Percentiles rank a stretch among this genome's conserved stretches.
phyloP scores from a whole-genome alignment of 2,113 vertebrate species.

The Thamnophis sirtalis region DNA sequence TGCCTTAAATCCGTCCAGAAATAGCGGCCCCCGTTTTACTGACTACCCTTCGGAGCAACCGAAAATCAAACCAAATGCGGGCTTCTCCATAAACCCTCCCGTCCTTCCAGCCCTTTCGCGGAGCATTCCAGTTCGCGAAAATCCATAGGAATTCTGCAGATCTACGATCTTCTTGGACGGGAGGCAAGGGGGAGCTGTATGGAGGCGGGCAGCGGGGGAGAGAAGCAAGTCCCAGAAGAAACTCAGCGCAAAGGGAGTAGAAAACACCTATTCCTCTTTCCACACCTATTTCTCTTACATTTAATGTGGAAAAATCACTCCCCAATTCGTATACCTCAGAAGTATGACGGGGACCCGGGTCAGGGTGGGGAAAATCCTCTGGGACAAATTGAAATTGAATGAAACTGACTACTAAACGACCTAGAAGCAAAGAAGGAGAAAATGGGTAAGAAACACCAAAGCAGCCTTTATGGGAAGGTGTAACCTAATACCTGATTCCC shows the following conservation, averaged over 20 bases:
- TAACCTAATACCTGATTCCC: background rate
- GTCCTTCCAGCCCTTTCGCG: background rate
- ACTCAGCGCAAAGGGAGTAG: background rate
- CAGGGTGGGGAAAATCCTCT: too few relatives aligned
- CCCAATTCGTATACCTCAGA: background rate
- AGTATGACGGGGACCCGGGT: background rate
- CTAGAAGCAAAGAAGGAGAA: background rate
- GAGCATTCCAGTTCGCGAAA: slow-evolving; percentile 1
- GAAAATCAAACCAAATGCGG: background rate
- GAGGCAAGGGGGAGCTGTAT: background rate
- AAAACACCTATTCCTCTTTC: background rate
- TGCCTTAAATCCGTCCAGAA: background rate
- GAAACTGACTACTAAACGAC: background rate
- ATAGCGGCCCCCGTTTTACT: background rate
- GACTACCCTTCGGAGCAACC: background rate
- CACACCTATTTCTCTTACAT: background rate
- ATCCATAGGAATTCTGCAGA: slow-evolving; percentile 6
- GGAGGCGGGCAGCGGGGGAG: background rate
- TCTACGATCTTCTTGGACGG: background rate
- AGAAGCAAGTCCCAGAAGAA: background rate
- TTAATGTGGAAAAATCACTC: background rate
- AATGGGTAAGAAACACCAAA: background rate
- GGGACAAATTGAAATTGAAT: background rate
- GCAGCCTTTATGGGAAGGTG: background rate
- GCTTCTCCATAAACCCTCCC: background rate